phyloP scores from a whole-genome alignment of 2,797 vertebrate species.

The Xyrichtys novacula region DNA sequence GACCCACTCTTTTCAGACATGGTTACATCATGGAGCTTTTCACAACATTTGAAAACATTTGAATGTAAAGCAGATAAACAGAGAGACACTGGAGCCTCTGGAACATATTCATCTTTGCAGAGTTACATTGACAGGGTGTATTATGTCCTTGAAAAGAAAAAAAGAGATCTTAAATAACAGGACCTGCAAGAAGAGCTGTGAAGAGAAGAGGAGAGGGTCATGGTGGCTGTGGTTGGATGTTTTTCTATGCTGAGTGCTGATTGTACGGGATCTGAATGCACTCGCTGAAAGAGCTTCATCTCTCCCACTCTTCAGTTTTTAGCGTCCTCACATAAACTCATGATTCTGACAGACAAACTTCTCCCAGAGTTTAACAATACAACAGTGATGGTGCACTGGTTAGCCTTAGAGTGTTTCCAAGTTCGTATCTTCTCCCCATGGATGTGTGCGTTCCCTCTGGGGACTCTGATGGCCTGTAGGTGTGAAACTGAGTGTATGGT shows the following conservation, averaged over 20 bases:
- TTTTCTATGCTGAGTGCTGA: not conserved
- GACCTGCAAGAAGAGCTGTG: slow-evolving; percentile 20
- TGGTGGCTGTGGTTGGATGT: not conserved
- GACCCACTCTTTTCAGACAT: slow-evolving; percentile 8
- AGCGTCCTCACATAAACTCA: not conserved
- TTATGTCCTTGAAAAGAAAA: slow-evolving; percentile 43
- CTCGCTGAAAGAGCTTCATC: not conserved
- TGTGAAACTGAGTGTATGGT: not conserved
- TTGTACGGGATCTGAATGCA: slow-evolving; percentile 20
- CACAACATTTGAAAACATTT: slow-evolving; percentile 34
- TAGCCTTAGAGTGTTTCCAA: no score
- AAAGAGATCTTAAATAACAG: slow-evolving; percentile 11
- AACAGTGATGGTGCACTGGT: no score
- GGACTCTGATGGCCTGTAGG: no score
- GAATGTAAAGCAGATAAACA: slow-evolving; percentile 27
- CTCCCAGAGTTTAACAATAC: no score
- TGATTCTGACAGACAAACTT: not conserved
- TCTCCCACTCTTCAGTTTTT: no score
- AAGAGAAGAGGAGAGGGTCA: slow-evolving; percentile 21
- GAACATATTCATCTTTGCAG: slow-evolving; percentile 2
- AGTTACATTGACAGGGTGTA: not conserved
- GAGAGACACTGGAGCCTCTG: not conserved
- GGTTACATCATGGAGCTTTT: slow-evolving; percentile 35
- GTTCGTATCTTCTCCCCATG: no score
- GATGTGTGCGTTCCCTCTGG: no score